Evolutionary conservation across 2,797 vertebrate species (phyloP), one percentile per base, ranked within the genome.

Genomic region (Gymnocypris eckloni): DNA sequence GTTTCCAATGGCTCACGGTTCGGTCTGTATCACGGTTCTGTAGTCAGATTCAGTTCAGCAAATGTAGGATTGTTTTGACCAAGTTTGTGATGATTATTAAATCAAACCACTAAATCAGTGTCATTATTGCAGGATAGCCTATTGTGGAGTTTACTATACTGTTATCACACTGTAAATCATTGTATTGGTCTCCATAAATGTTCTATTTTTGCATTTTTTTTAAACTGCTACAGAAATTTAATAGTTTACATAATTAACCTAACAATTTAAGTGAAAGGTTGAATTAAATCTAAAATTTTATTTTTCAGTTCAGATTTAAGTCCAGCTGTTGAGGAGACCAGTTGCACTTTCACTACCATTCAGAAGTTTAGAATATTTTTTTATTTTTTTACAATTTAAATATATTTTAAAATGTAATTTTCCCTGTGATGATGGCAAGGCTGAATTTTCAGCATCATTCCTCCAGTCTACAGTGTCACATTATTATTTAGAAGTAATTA

Each of bases 1-100:
- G 75, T 81, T 79, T 84, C 45, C 45, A 12, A 41, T 25, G 37
- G 20, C 33, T 69, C 61, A 84, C 5, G 5, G 45, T 76, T 85
- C 20, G 7, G 72, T 71, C 52, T 45, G 48, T 79, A 37, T 54
- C 39, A 69, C 25, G 3, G 50, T 78, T 59, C 37, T 78, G 76
- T 41, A 37, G 41, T 41, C 61, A 2, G 45, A 67, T 80, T 67
- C 45, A 1, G 22, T 37, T 52, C 45, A 69, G 45, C 16, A 25
- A 43, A 70, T 67, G 3, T n/a, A 81, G n/a, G 15, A 9, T 33
- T 33, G 33, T 33, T 33, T 33, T 33, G 33, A 48, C 22, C 20
- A n/a, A 25, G 9, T 48, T 73, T 48, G 77, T 18, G 22, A 12
- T 79, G 20, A 33, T 15, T 20, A 28, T 28, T 67, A 22, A 39